Evolutionary conservation across 2,113 vertebrate genomes (phyloP).

Genomic region (Lutjanus erythropterus): DNA sequence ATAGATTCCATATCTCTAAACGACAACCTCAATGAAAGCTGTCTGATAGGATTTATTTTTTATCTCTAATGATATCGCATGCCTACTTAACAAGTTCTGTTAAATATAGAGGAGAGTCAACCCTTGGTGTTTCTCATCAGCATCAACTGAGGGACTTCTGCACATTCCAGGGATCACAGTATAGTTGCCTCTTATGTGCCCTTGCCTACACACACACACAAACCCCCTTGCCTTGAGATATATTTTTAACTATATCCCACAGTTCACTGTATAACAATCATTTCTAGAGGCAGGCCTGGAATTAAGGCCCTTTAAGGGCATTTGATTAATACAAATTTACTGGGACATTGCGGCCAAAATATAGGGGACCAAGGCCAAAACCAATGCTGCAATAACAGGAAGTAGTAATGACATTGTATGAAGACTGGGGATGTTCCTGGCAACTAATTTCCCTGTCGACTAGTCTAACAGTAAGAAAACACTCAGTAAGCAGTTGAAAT

Average conservation of each 20-base stretch:
- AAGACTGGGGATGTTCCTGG: too few relatives aligned
- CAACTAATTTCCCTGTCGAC: too few relatives aligned
- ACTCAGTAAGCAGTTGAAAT: too few relatives aligned
- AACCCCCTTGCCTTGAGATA: not conserved
- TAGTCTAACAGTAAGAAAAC: too few relatives aligned
- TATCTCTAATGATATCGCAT: constrained; percentile 47
- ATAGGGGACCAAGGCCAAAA: too few relatives aligned
- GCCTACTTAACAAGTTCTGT: constrained; percentile 51
- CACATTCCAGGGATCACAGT: constrained; percentile 4
- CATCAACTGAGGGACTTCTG: constrained; percentile 22
- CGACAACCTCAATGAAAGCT: constrained; percentile 49
- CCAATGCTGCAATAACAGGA: too few relatives aligned
- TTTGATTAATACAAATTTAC: too few relatives aligned
- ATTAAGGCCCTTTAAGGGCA: too few relatives aligned
- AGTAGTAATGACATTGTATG: too few relatives aligned
- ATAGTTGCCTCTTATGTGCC: constrained; percentile 3
- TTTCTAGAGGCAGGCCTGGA: not conserved
- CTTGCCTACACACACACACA: not conserved
- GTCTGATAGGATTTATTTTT: constrained; percentile 64
- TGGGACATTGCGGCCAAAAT: too few relatives aligned
- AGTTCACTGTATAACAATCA: not conserved
- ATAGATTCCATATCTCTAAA: constrained; percentile 52
- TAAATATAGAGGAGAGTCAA: constrained; percentile 39
- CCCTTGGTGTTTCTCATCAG: constrained; percentile 35
- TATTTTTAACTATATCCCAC: not conserved